Conservation (phyloP, 2,113 vertebrate genomes). For the Brachyistius frenatus region DNA sequence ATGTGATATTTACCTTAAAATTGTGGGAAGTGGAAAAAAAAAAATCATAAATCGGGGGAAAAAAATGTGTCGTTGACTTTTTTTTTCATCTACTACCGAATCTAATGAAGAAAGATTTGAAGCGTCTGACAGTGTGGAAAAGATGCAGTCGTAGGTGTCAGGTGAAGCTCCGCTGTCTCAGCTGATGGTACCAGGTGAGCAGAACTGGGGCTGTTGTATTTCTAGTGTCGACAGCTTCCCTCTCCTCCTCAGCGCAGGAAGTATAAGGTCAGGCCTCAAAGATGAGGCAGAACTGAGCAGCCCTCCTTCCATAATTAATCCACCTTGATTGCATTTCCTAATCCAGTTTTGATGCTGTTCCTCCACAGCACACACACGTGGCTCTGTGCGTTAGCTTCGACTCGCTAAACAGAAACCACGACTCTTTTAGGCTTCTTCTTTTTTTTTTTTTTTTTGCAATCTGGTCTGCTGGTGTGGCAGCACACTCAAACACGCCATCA, state of each 20-base stretch:
- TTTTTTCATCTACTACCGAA: too few species aligned
- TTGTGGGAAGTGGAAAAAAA: too few species aligned
- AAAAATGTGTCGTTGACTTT: too few species aligned
- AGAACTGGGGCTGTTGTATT: neutral
- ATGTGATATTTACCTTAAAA: too few species aligned
- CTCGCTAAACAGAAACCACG: slow-evolving; percentile 27
- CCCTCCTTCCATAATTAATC: slow-evolving; percentile 81
- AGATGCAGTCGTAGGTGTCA: neutral
- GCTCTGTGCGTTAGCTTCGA: slow-evolving; percentile 47
- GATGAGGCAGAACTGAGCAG: slow-evolving; percentile 61
- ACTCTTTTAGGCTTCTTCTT: slow-evolving; percentile 27
- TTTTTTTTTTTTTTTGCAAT: neutral
- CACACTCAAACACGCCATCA: neutral
- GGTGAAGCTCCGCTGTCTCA: neutral
- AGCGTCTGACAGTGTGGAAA: neutral
- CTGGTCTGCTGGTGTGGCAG: slow-evolving; percentile 4
- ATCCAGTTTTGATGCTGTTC: slow-evolving; percentile 72
- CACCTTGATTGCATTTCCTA: slow-evolving; percentile 80
- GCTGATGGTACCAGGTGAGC: slow-evolving; percentile 8
- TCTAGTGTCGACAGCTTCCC: slow-evolving; percentile 28
- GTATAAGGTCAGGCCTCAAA: slow-evolving; percentile 41
- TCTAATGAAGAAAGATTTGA: too few species aligned
- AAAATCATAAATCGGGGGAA: too few species aligned
- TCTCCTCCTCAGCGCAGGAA: slow-evolving; percentile 32
- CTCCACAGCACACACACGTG: slow-evolving; percentile 48